phyloP scores from a whole-genome alignment of 2,888 invertebrate species.

The Lobophora halterata region DNA sequence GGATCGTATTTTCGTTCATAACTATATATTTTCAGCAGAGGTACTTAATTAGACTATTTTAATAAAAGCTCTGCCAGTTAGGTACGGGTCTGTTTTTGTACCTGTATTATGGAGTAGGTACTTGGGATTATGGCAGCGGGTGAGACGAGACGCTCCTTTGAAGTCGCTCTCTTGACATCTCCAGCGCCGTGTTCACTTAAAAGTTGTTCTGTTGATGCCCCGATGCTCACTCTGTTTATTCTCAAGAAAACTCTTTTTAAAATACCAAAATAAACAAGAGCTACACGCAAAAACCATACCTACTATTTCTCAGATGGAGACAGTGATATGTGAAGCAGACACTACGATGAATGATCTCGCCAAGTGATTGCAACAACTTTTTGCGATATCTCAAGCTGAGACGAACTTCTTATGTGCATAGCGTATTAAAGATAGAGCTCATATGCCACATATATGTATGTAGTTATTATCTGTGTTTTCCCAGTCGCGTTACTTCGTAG shows the following conservation, averaged over 20 bases:
- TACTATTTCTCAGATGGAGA: conserved; percentile 9
- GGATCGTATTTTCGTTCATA: conserved; percentile 3
- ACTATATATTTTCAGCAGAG: too few species aligned
- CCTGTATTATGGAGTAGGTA: background rate
- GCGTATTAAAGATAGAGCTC: conserved; percentile 19
- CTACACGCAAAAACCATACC: conserved; percentile 3
- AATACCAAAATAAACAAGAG: conserved; percentile 8
- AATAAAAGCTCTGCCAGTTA: too few species aligned
- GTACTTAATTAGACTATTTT: too few species aligned
- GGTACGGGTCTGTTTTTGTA: conserved; percentile 13
- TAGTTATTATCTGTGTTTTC: conserved; percentile 46
- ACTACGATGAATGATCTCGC: background rate
- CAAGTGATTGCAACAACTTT: conserved; percentile 9
- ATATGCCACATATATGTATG: conserved; percentile 31
- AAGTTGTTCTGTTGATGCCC: conserved; percentile 46
- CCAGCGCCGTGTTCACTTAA: conserved; percentile 43
- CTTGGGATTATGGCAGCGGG: conserved; percentile 8
- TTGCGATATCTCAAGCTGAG: conserved; percentile 13
- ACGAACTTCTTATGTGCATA: conserved; percentile 17
- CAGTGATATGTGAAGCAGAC: background rate
- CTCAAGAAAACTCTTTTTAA: conserved; percentile 15
- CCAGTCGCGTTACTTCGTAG: conserved; percentile 51
- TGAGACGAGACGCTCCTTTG: conserved; percentile 41
- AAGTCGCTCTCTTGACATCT: conserved; percentile 46
- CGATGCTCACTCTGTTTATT: conserved; percentile 33